Base-by-base conservation (phyloP, 2,113 vertebrate genomes). In the Onychorhynchus coronatus region DNA sequence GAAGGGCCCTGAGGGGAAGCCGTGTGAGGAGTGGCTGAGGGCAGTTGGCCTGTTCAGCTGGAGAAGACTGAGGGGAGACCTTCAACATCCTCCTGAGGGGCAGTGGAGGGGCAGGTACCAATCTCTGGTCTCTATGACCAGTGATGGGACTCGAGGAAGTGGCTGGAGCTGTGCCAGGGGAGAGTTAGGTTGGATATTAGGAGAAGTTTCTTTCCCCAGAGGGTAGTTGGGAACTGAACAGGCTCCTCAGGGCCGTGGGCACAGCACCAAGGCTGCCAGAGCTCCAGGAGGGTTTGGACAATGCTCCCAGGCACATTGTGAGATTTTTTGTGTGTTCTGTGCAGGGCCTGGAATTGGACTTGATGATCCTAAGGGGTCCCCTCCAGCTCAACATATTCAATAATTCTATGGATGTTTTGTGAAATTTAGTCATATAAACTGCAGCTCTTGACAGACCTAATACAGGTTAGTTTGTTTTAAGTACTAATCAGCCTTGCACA, bases 231-330 rank as follows among this genome's bases (percentile, higher is more conserved):
- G 47, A 55, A 55, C 24, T 52, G 56, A 1, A 2, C 65, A 88
- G 56, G 41, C 12, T 79, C 41, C 56, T 66, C 41, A 72, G 58
- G 49, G 49, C 55, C 49, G 25, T 22, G 58, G 67, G 2, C 58
- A 17, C 2, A 0, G 9, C 21, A 24, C 13, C 0, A 1, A 18
- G 35, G 13, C 21, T 56, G 49, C 25, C 42, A 12, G n/a, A 63
- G 30, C 50, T 56, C 14, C 3, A 31, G 49, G 5, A 27, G 21
- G 0, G 0, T 42, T 50, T 65, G 66, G 23, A 8, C 39, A 39
- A 1, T 2, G 0, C 44, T 31, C 3, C 2, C 65, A 46, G 39
- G 55, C 12, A 0, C 31, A 35, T 25, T 11, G 2, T 46, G 35
- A 18, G 50, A 37, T 66, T 35, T 31, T 1, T 73, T 28, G 14